These are phyloP conservation scores for Pachliopta kotzebuea DNA, from an alignment of 2,888 invertebrate genomes.

Conservation along the genomic window DNA sequence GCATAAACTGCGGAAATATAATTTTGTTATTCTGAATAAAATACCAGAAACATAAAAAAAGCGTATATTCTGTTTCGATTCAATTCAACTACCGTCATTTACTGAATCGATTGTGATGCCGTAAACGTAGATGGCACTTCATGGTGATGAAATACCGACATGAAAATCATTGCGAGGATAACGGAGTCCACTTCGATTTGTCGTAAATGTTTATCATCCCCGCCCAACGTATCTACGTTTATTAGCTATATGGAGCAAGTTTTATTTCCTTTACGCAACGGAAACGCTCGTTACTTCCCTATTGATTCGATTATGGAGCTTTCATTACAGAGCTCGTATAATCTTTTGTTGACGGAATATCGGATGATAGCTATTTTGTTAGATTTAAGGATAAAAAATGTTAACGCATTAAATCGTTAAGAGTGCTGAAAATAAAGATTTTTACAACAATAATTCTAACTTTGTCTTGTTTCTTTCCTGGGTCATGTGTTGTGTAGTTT, in stretches of 20 bases:
- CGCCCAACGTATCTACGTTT: slow-evolving; percentile 25
- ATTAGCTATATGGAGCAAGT: slow-evolving; percentile 18
- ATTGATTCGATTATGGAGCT: slow-evolving; percentile 25
- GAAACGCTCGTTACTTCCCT: slow-evolving; percentile 16
- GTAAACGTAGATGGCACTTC: slow-evolving; percentile 14
- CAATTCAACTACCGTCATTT: slow-evolving; percentile 7
- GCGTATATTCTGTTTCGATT: background rate
- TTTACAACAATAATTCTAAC: too few relatives aligned
- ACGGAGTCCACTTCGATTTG: slow-evolving; percentile 25
- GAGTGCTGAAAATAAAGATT: too few relatives aligned
- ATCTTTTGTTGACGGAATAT: slow-evolving; percentile 21
- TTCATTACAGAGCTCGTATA: slow-evolving; percentile 11
- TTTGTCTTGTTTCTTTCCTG: too few relatives aligned
- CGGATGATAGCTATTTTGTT: too few relatives aligned
- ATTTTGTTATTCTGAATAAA: too few relatives aligned
- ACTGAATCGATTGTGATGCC: slow-evolving; percentile 12
- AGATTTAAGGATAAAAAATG: too few relatives aligned
- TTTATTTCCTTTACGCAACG: slow-evolving; percentile 26
- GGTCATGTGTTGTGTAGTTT: too few relatives aligned
- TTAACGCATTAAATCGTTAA: too few relatives aligned
- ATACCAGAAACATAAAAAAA: too few relatives aligned
- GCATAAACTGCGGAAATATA: too few relatives aligned
- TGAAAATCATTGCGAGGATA: slow-evolving; percentile 20
- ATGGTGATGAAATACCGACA: slow-evolving; percentile 18
- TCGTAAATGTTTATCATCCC: slow-evolving; percentile 26